These are phyloP conservation scores for Vanessa cardui DNA, from an alignment of 2,888 invertebrate species.

Conservation along the genomic window DNA sequence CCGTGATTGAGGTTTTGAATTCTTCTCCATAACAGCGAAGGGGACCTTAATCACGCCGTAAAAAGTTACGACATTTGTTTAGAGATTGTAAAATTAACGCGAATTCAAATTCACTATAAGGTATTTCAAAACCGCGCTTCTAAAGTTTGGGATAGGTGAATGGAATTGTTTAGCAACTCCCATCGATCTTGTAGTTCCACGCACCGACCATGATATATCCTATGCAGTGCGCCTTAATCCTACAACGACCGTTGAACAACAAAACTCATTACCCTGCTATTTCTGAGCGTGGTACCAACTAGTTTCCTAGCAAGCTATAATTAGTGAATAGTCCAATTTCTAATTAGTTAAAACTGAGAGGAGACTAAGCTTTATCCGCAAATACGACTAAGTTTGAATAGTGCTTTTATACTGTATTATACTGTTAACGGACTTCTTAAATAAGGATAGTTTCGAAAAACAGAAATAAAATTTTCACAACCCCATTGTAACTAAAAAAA, in stretches of 20 bases:
- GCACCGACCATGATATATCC: conserved; percentile 48
- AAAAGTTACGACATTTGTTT: too few relatives aligned
- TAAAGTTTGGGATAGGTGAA: conserved; percentile 21
- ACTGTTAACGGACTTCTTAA: too few relatives aligned
- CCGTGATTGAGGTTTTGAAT: too few relatives aligned
- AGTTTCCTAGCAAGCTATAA: conserved; percentile 64
- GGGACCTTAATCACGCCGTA: too few relatives aligned
- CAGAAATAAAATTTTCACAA: too few relatives aligned
- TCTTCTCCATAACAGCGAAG: too few relatives aligned
- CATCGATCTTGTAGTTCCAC: conserved; percentile 44
- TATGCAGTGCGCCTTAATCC: conserved; percentile 69
- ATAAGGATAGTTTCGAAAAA: too few relatives aligned
- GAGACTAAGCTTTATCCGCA: neutral
- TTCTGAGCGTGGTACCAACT: conserved; percentile 69
- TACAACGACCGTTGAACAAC: conserved; percentile 72
- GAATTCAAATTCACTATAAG: conserved; percentile 18
- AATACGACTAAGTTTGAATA: neutral
- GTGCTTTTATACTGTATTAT: neutral
- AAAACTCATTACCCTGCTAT: conserved; percentile 77
- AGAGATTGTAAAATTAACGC: conserved; percentile 15
- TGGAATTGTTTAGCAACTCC: conserved; percentile 26
- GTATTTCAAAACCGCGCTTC: conserved; percentile 23
- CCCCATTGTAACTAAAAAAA: too few relatives aligned
- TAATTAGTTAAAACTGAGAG: conserved; percentile 15
- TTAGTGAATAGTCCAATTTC: conserved; percentile 43